A percentile compares a stretch with the other conserved stretches of the same genome.
These are phyloP conservation scores for Drosophila leonis DNA, from an alignment of 2,888 invertebrate genomes.

Conservation along the genomic window DNA sequence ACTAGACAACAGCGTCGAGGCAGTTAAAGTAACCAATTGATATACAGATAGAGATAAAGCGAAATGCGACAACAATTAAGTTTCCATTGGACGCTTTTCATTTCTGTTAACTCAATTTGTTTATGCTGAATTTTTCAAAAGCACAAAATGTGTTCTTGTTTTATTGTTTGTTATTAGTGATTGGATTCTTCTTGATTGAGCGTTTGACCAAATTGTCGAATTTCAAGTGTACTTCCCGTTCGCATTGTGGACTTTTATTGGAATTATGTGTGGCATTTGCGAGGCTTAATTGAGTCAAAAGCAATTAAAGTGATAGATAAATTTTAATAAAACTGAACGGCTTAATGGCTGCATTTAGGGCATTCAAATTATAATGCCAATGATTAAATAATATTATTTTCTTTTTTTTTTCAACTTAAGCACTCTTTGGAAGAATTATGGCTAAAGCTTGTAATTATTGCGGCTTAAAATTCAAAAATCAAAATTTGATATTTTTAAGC, in stretches of 20 bases:
- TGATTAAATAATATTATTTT: background rate
- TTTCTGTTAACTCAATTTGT: slow-evolving; percentile 56
- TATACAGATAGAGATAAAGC: slow-evolving; percentile 1
- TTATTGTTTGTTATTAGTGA: slow-evolving; percentile 19
- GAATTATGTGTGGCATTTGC: slow-evolving; percentile 6
- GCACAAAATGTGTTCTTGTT: slow-evolving; percentile 20
- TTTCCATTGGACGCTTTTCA: slow-evolving; percentile 36
- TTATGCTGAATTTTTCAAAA: slow-evolving; percentile 37
- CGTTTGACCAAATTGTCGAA: slow-evolving; percentile 13
- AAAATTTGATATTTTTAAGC: background rate
- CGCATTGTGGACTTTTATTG: slow-evolving; percentile 4
- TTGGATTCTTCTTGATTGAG: slow-evolving; percentile 23
- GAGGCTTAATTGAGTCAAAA: slow-evolving; percentile 7
- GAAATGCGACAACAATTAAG: slow-evolving; percentile 47
- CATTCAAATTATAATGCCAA: background rate
- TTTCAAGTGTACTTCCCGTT: background rate
- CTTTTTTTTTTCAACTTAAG: background rate
- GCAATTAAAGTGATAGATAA: slow-evolving; percentile 5
- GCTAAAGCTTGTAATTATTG: too few species aligned
- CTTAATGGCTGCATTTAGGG: slow-evolving; percentile 1
- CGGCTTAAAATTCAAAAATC: background rate
- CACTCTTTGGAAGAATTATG: background rate
- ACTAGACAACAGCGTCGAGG: slow-evolving; percentile 46
- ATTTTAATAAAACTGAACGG: slow-evolving; percentile 5
- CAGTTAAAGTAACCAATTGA: slow-evolving; percentile 38